These are phyloP conservation scores for Siniperca undulata DNA, from an alignment of 2,797 vertebrate species.

Conservation along the genomic window DNA sequence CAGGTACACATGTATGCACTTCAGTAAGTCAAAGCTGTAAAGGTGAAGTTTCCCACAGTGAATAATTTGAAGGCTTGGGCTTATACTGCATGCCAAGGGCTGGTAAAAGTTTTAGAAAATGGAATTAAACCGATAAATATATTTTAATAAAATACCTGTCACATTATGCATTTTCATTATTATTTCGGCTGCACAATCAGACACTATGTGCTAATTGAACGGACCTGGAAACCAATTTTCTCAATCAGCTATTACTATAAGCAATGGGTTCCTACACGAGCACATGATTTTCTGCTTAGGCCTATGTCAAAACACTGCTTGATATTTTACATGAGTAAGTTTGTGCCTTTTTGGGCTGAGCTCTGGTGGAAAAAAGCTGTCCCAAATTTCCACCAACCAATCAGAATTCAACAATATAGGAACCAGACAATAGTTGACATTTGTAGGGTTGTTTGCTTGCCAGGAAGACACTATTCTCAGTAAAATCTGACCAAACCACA, in stretches of 20 bases:
- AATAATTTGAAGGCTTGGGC: background rate
- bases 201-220: background rate
- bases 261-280: background rate
- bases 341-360: background rate
- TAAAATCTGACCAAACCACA: background rate
- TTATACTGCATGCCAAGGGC: background rate
- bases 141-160: background rate
- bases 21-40: background rate
- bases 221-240: background rate
- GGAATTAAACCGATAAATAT: background rate
- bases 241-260: background rate
- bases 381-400: too few species aligned
- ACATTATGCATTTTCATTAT: constrained; percentile 14
- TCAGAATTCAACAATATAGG: background rate
- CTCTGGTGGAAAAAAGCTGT: background rate
- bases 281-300: background rate
- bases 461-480: background rate
- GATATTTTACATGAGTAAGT: background rate
- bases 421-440: background rate
- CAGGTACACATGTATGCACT: constrained; percentile 2
- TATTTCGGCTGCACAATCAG: background rate
- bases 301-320: background rate
- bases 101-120: background rate
- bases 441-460: background rate
- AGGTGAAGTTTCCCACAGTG: background rate